Conservation (phyloP, 2,113 vertebrate genomes). For the Dromiciops gliroides region DNA sequence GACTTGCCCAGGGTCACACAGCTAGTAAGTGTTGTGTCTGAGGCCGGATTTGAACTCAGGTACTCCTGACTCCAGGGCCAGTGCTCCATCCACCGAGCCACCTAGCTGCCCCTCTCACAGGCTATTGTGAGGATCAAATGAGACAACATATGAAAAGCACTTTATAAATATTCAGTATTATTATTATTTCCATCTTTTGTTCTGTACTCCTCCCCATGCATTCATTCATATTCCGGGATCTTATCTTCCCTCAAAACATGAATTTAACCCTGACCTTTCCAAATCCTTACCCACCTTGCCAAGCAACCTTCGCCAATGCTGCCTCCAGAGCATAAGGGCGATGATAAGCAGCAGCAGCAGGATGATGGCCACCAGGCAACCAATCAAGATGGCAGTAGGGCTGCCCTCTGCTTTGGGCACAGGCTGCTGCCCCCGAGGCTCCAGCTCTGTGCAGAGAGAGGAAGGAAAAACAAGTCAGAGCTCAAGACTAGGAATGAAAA, state of each 20-base stretch:
- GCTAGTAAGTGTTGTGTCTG: too few species aligned
- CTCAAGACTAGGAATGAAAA: not conserved
- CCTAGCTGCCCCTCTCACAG: too few species aligned
- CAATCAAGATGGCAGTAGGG: conserved; percentile 92
- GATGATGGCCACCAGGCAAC: conserved; percentile 96
- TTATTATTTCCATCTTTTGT: not conserved
- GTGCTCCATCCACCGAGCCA: too few species aligned
- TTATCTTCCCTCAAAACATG: not conserved
- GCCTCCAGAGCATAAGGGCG: conserved; percentile 93
- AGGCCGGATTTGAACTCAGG: too few species aligned
- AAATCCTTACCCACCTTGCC: conserved; percentile 86
- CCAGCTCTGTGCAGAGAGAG: conserved; percentile 60
- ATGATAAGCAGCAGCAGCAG: conserved; percentile 92
- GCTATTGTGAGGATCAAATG: not conserved
- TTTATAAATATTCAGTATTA: not conserved
- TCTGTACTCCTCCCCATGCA: not conserved
- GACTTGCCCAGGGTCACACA: too few species aligned
- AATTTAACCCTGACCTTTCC: not conserved
- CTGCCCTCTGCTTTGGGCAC: conserved; percentile 91
- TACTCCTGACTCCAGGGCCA: too few species aligned
- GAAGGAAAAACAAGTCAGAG: conserved; percentile 40
- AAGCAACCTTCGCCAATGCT: conserved; percentile 94
- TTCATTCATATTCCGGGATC: not conserved
- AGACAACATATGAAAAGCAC: not conserved
- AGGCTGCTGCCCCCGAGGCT: conserved; percentile 82